phyloP scores from a whole-genome alignment of 1,140 invertebrate species.

The Magallana gigas region DNA sequence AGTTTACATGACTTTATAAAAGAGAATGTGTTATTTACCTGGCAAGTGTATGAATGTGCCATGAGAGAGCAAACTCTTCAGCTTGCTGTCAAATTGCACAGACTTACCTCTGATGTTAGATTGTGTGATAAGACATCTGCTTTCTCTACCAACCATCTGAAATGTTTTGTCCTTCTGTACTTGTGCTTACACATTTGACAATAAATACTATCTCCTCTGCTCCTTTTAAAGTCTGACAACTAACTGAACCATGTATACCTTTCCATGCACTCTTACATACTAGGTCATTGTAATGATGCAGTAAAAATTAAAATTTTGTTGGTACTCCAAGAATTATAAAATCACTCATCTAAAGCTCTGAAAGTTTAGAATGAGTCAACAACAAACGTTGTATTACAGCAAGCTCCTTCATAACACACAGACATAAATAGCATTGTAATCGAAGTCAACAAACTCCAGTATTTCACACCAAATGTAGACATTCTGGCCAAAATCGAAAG shows the following conservation, averaged over 20 bases:
- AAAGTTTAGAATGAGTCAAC: background rate
- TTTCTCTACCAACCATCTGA: no score
- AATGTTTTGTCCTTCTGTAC: no score
- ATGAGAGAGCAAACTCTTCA: background rate
- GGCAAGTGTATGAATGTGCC: background rate
- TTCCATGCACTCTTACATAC: slow-evolving; percentile 5
- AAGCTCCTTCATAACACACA: background rate
- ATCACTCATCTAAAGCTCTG: background rate
- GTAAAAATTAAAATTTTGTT: background rate
- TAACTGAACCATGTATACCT: no score
- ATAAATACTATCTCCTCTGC: no score
- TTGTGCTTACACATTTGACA: no score
- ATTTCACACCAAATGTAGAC: slow-evolving; percentile 26
- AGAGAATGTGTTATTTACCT: background rate
- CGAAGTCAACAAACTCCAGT: slow-evolving; percentile 30
- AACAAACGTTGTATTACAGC: background rate
- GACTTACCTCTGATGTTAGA: background rate
- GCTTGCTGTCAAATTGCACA: background rate
- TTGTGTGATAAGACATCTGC: background rate
- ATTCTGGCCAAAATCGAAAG: slow-evolving; percentile 20
- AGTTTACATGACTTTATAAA: background rate
- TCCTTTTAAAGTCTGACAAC: no score
- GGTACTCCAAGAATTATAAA: background rate
- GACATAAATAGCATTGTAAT: background rate
- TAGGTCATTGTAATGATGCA: background rate